Conservation (phyloP, 1,140 invertebrate genomes). For the Platyura marginata region DNA sequence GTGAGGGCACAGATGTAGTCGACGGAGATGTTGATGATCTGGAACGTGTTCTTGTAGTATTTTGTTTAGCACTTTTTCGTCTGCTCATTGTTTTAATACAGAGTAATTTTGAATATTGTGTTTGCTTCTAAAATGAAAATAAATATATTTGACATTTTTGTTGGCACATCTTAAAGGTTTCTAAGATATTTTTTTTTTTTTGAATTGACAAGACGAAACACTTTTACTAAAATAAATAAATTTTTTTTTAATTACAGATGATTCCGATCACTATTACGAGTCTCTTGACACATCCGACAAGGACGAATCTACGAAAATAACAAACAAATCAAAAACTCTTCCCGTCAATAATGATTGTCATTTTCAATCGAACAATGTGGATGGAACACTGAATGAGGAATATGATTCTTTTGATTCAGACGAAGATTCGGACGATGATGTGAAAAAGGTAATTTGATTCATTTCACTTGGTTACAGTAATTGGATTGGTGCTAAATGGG, state of each 20-base stretch:
- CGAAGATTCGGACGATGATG: slow-evolving; percentile 29
- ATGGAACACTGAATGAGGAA: slow-evolving; percentile 24
- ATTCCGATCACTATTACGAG: slow-evolving; percentile 40
- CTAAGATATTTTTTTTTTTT: no score
- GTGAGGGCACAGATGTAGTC: no score
- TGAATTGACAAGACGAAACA: no score
- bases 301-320: slow-evolving; percentile 1
- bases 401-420: slow-evolving; percentile 44
- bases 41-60: no score
- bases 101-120: no score
- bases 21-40: no score
- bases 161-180: no score
- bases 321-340: neutral
- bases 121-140: no score
- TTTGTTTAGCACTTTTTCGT: no score
- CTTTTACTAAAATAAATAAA: neutral
- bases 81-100: no score
- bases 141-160: no score
- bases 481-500: neutral
- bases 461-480: no score
- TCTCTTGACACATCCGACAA: slow-evolving; percentile 25
- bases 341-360: slow-evolving; percentile 3
- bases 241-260: slow-evolving; percentile 14
- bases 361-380: slow-evolving; percentile 4
- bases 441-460: slow-evolving; percentile 14